Evolutionary conservation across 2,113 vertebrate species (phyloP), one percentile per base, ranked within the genome.

Genomic region (Sturnus vulgaris): DNA sequence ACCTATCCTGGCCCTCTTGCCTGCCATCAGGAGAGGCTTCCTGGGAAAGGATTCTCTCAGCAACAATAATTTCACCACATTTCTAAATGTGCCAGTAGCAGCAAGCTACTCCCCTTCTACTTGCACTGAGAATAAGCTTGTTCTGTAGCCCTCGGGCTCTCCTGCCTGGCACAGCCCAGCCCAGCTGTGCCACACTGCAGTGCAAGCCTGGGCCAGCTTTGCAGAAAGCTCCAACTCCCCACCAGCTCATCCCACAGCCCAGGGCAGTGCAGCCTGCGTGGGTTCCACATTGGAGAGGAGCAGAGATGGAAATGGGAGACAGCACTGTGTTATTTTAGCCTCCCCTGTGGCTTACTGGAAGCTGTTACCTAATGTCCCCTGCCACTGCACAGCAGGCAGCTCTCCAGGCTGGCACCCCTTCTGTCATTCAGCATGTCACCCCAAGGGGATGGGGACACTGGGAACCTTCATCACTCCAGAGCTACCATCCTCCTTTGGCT

Each of bases 231-330:
- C 21, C 44, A 46, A 3, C 6, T 75, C 28, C 27, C 8, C 66
- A 47, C 44, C 49, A 64, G 44, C 12, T 88, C 3, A 2, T 53
- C n/a, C 39, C 25, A 42, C 10, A 79, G 52, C 31, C 23, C 53
- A 52, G 23, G 27, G 44, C 71, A 72, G n/a, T 76, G 80, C 66
- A 68, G 15, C 13, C 30, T 64, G 21, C 35, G 33, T 46, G 50
- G 23, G 35, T 59, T 37, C 49, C 1, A 0, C 33, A 8, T 0
- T 2, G 7, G 21, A 28, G 12, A 77, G 37, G 37, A 91, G 19
- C 21, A 84, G 64, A 80, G 46, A n/a, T n/a, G 57, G 68, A 77
- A 86, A 69, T 7, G 22, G 19, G 28, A 47, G 40, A 23, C 33
- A 80, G 31, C 23, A 44, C 8, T 39, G 44, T 12, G 3, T 73